Evolutionary conservation across 2,888 invertebrate species (phyloP), one percentile per base, ranked within the genome.

Genomic region (Smittia sp.): DNA sequence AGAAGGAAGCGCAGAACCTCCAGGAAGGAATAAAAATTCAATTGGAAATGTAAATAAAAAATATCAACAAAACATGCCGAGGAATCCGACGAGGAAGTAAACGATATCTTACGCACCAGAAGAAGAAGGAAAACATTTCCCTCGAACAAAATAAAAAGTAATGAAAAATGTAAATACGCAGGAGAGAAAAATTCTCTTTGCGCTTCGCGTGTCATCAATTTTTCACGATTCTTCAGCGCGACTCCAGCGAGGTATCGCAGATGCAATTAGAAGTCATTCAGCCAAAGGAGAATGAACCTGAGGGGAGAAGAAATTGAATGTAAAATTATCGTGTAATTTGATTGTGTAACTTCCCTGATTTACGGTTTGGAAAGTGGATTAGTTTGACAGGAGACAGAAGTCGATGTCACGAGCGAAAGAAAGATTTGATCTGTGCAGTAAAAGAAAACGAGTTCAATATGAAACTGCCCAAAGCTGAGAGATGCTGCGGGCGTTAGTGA

Each of bases 41-140:
- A 72, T 72, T 72, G 72, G 18, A 39, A 54, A 62, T 72, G 72
- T 72, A 72, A 72, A 72, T 72, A 72, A 58, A 72, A 39, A 62
- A 63, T n/a, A 63, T 63, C 63, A 63, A 63, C 63, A 63, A 54
- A 72, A 39, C 15, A 58, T 46, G 15, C 54, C 11, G 66, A 66
- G 39, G 22, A 22, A 62, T 39, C 39, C 72, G 32, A 70, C 62
- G 22, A 58, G 72, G 62, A 72, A 72, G 72, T 58, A 72, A 72
- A 32, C 62, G 58, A 72, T 62, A 72, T 32, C 39, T 62, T 27
- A 63, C 25, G 25, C 27, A 58, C 4, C 58, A 58, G 22, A 2
- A 18, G 15, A n/a, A 27, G 63, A 63, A 63, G 20, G 27, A 63
- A 63, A 63, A 18, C 18, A 58, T 70, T 54, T 58, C 62, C 72